Percentiles rank a stretch among this genome's conserved stretches.
Conservation (phyloP, 1,140 invertebrate species). For the Danaus melanippus region DNA sequence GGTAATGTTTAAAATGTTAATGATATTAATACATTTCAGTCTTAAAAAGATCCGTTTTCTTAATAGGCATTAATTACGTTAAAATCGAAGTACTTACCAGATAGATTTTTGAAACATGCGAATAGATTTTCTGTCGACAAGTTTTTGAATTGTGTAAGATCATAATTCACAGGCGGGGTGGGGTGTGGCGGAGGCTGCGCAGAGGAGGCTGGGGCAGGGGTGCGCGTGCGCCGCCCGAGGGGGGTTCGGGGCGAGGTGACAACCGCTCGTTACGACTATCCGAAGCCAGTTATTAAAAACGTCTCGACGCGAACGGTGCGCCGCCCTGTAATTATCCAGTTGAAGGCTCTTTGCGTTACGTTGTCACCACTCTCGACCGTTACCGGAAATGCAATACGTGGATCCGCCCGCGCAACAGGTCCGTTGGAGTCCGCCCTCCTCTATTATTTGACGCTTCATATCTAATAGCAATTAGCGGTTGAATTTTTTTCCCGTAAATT, state of each 20-base stretch:
- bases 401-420: conserved; percentile 67
- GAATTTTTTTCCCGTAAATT: too few species aligned
- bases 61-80: too few species aligned
- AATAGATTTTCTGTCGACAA: conserved; percentile 1
- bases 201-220: conserved; percentile 25
- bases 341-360: conserved; percentile 57
- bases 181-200: conserved; percentile 50
- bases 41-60: too few species aligned
- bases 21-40: too few species aligned
- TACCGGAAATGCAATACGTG: conserved; percentile 66
- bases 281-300: conserved; percentile 74
- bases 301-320: conserved; percentile 70
- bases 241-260: conserved; percentile 58
- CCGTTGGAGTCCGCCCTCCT: conserved; percentile 41
- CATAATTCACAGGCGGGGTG: conserved; percentile 59
- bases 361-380: conserved; percentile 45
- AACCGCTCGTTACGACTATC: conserved; percentile 70
- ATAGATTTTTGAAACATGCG: too few species aligned
- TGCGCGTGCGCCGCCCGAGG: conserved; percentile 28
- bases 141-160: conserved; percentile 29
- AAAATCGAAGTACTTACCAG: too few species aligned
- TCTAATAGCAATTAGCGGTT: conserved; percentile 10
- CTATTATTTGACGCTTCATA: conserved; percentile 24
- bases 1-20: too few species aligned
- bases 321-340: conserved; percentile 72